Evolutionary conservation across 2,888 invertebrate species (phyloP), one percentile per base, ranked within the genome.

Genomic region (Scaptomyza parva): DNA sequence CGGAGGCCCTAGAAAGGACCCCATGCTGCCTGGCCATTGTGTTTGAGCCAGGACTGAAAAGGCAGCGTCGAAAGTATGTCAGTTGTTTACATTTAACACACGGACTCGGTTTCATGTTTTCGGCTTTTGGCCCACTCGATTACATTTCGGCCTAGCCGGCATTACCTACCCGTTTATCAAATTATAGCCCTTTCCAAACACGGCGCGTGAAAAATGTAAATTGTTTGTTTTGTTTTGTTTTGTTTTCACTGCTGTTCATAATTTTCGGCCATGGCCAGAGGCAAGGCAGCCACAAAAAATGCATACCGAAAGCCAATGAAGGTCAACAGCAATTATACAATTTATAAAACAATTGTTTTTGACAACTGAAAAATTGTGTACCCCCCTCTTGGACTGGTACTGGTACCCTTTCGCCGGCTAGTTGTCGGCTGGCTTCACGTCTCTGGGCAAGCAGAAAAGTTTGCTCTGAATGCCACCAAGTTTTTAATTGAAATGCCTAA

Each of bases 261-360:
- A 62, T 76, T 78, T 66, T 44, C 26, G 62, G 51, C 40, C 71
- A 67, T 58, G 73, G 51, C 51, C 47, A 58, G 11, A 9, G 18
- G n/a, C 51, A 8, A 8, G 18, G 7, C 26, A 30, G 28, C 37
- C 30, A 28, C 12, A 5, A 26, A 11, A 9, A 17, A 5, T 47
- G 43, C 17, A 44, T 20, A 39, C 51, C 40, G 58, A 45, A 61
- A 45, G 45, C 62, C 64, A 43, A n/a, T 61, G 67, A 81, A 81
- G 87, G 81, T 86, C 81, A 85, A 55, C 70, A 64, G 70, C 75
- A 85, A 85, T 81, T 86, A 75, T 70, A 82, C 87, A 86, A 86
- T 81, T 81, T 72, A 70, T 85, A 85, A 71, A 81, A 85, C 87
- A 81, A 81, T 81, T 81, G 81, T 85, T 85, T 86, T 64, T 85